Evolutionary conservation across 1,140 invertebrate genomes (phyloP).

Genomic region (Drosophila bocqueti): DNA sequence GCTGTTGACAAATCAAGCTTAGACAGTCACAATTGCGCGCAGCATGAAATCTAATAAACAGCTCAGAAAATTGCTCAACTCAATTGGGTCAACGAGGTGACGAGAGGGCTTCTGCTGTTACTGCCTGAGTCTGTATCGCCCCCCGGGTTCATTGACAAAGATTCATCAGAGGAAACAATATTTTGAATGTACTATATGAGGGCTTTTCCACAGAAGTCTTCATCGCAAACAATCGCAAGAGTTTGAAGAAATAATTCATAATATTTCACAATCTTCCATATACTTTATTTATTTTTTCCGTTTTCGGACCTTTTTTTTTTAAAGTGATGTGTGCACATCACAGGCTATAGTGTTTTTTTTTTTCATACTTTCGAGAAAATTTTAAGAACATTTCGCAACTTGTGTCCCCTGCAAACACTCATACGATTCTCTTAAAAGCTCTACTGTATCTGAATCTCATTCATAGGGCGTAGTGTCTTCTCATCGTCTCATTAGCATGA

Average conservation of each 20-base stretch:
- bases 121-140: constrained; percentile 6
- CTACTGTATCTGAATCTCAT: constrained; percentile 17
- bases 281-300: neutral
- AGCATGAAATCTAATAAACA: constrained; percentile 73
- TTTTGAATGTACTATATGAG: neutral
- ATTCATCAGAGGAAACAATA: constrained; percentile 25
- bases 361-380: neutral
- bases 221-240: neutral
- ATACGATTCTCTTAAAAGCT: neutral
- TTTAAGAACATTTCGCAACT: neutral
- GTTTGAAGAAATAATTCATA: neutral
- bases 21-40: constrained; percentile 61
- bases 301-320: neutral
- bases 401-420: neutral
- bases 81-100: constrained; percentile 69
- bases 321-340: neutral
- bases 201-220: neutral
- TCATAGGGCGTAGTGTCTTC: constrained; percentile 14
- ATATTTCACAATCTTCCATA: neutral
- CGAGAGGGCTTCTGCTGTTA: constrained; percentile 13
- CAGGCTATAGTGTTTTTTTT: too few species aligned
- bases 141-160: constrained; percentile 36
- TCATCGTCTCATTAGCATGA: constrained; percentile 51
- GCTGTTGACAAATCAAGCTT: constrained; percentile 60
- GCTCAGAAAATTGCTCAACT: constrained; percentile 71